These are phyloP conservation scores for Cavia aperea DNA, from an alignment of 2,113 vertebrate genomes.

Conservation along the genomic window DNA sequence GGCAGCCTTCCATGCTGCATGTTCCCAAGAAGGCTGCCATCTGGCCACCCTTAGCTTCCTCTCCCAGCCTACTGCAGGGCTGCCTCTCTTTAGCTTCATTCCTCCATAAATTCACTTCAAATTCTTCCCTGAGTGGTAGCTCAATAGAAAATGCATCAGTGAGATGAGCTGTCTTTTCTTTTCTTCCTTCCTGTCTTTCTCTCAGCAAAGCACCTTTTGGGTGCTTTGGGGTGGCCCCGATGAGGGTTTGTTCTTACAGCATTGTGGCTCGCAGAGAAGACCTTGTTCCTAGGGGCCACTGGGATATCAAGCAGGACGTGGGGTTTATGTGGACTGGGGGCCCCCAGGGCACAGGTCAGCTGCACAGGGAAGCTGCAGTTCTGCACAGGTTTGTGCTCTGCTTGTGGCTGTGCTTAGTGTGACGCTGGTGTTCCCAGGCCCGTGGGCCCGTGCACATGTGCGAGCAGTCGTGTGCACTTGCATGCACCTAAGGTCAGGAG, in stretches of 20 bases:
- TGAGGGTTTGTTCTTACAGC: not conserved
- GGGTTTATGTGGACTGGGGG: not conserved
- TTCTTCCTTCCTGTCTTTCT: not conserved
- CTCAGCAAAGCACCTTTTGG: not conserved
- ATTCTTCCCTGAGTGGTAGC: not conserved
- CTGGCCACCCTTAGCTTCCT: not conserved
- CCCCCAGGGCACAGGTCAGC: rapidly evolving
- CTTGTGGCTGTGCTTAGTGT: not conserved
- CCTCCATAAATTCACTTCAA: not conserved
- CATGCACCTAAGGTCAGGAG: not conserved
- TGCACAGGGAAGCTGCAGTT: no score
- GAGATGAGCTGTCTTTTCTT: not conserved
- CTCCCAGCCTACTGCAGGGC: not conserved
- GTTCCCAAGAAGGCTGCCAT: not conserved
- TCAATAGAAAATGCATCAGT: not conserved
- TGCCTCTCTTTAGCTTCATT: not conserved
- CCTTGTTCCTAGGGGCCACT: rapidly evolving
- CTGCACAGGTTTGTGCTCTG: not conserved
- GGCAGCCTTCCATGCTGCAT: not conserved
- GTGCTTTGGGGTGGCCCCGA: not conserved
- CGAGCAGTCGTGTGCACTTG: rapidly evolving
- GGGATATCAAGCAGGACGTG: not conserved
- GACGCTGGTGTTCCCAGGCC: rapidly evolving
- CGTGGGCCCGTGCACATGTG: rapidly evolving
- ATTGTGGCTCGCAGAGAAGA: not conserved